Conservation (phyloP, 2,888 invertebrate species). For the Dasysyrphus tricinctus region DNA sequence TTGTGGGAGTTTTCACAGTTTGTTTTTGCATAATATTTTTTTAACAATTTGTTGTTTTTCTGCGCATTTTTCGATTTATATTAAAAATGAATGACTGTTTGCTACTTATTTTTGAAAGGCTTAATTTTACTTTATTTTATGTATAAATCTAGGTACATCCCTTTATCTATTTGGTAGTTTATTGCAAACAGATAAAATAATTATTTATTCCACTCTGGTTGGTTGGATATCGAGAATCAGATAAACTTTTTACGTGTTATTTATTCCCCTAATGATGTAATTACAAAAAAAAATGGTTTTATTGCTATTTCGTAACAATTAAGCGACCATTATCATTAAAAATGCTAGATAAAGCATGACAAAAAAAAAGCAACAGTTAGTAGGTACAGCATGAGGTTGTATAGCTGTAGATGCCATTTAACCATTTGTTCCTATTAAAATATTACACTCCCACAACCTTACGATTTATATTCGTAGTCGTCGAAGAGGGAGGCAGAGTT, state of each 20-base stretch:
- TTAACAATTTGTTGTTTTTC: neutral
- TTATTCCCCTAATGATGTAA: constrained; percentile 58
- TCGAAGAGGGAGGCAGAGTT: neutral
- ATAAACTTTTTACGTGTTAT: constrained; percentile 62
- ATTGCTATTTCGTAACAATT: constrained; percentile 44
- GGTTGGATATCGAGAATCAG: constrained; percentile 47
- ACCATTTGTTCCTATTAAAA: constrained; percentile 1
- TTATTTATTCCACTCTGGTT: neutral
- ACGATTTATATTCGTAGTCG: neutral
- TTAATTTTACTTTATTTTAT: neutral
- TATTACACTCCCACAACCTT: neutral
- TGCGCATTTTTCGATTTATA: neutral
- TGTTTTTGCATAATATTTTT: neutral
- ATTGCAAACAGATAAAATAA: neutral
- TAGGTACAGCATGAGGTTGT: neutral
- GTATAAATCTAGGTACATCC: neutral
- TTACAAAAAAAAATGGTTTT: constrained; percentile 38
- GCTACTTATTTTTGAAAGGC: neutral
- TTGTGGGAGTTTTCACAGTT: neutral
- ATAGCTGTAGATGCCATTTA: neutral
- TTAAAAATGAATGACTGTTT: too few relatives aligned
- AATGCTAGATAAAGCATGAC: constrained; percentile 42
- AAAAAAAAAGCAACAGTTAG: constrained; percentile 12
- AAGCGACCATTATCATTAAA: constrained; percentile 64
- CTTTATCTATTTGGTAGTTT: neutral